Percentiles rank a stretch among this genome's conserved stretches.
These are phyloP conservation scores for Chaetoderma sp. DNA, from an alignment of 2,888 invertebrate species.

Conservation along the genomic window DNA sequence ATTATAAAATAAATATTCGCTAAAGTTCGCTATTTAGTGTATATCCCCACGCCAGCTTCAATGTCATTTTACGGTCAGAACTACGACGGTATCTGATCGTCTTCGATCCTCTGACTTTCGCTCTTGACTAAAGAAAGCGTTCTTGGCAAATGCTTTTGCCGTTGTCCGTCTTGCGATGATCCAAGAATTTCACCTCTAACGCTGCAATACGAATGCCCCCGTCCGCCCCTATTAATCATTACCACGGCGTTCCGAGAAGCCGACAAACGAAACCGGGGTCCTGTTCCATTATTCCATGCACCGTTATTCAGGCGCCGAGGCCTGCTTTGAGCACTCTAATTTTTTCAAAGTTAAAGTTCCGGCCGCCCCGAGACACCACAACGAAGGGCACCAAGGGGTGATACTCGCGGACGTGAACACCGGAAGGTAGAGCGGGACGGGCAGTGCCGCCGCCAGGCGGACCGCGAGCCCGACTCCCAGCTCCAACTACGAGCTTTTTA, in stretches of 20 bases:
- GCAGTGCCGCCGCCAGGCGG: slow-evolving; percentile 43
- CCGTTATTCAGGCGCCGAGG: slow-evolving; percentile 57
- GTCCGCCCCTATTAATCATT: slow-evolving; percentile 77
- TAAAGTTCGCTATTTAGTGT: no score
- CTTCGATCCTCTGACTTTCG: slow-evolving; percentile 77
- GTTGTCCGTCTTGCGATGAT: no score
- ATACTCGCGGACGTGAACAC: no score
- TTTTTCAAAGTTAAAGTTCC: slow-evolving; percentile 78
- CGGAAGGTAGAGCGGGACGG: slow-evolving; percentile 36
- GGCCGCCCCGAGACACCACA: slow-evolving; percentile 72
- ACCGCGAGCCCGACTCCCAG: slow-evolving; percentile 48
- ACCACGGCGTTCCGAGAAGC: slow-evolving; percentile 74
- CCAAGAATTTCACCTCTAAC: no score
- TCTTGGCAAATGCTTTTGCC: slow-evolving; percentile 80
- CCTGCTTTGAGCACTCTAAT: slow-evolving; percentile 78
- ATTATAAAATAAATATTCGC: no score
- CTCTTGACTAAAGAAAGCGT: slow-evolving; percentile 77
- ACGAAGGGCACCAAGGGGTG: slow-evolving; percentile 65
- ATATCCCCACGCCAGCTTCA: no score
- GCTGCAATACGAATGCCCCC: no score
- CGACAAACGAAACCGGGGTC: slow-evolving; percentile 77
- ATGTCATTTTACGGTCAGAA: slow-evolving; percentile 70
- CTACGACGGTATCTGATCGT: slow-evolving; percentile 78
- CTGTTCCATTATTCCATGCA: slow-evolving; percentile 79
- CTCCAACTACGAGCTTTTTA: slow-evolving; percentile 76